Percentiles rank a stretch among this genome's conserved stretches.
These are phyloP conservation scores for Pristionchus fissidentatus DNA, from an alignment of 2,888 invertebrate genomes.

Conservation along the genomic window DNA sequence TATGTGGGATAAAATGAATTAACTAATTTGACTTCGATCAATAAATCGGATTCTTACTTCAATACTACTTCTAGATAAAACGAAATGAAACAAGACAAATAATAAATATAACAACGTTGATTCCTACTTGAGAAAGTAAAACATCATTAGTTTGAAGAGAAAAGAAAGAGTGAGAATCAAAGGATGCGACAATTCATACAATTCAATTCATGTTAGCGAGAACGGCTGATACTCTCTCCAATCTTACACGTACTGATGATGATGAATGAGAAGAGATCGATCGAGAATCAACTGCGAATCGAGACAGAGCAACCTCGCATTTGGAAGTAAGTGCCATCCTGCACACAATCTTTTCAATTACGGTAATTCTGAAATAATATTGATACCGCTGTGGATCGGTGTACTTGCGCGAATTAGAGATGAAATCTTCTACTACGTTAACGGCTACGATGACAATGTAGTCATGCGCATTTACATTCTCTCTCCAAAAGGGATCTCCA, in stretches of 20 bases:
- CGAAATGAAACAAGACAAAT: background rate
- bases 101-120: background rate
- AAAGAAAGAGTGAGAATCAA: background rate
- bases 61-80: background rate
- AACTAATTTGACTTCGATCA: background rate
- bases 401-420: background rate
- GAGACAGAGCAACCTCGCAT: slow-evolving; percentile 36
- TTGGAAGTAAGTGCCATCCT: slow-evolving; percentile 22
- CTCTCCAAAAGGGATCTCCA: slow-evolving; percentile 69
- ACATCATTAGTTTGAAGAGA: background rate
- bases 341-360: background rate
- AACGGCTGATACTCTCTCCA: background rate
- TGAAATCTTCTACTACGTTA: slow-evolving; percentile 33
- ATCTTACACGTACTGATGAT: background rate
- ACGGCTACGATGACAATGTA: slow-evolving; percentile 63
- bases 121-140: background rate
- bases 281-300: slow-evolving; percentile 36
- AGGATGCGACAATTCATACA: background rate
- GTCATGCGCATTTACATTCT: slow-evolving; percentile 56
- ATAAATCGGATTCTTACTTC: background rate
- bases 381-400: slow-evolving; percentile 6
- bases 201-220: slow-evolving; percentile 27
- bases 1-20: background rate
- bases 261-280: slow-evolving; percentile 12
- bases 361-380: background rate